Base-by-base conservation (phyloP, 2,113 vertebrate species). In the Ceyx margarethae region DNA sequence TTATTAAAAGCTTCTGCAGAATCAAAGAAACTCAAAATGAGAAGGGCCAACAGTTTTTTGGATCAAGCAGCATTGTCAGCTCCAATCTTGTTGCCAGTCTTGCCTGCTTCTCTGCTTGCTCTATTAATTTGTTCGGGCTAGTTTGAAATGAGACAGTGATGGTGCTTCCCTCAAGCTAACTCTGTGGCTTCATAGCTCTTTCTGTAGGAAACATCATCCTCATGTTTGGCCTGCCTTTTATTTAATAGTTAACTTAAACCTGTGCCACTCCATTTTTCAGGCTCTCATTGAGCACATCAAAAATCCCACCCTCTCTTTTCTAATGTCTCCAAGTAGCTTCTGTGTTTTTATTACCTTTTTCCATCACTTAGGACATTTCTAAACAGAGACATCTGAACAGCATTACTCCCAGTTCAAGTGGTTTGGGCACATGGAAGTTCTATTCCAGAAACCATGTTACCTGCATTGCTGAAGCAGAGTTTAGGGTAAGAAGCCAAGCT, bases 1-100 rank as follows among this genome's bases (percentile, higher is more conserved):
- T 95, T 96, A 91, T 95, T 95, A 90, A 96, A 95, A 95, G 73
- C 84, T 87, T 94, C 90, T 93, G 81, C 53, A 91, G 67, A 97
- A 95, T 96, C 81, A 96, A 96, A 96, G 90, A 95, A 94, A 78
- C 35, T 94, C 60, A 72, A 81, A 61, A 90, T 89, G 65, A 91
- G 91, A 96, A 96, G 58, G 74, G 77, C 85, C 86, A 91, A 87
- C 78, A 75, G 64, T 81, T 96, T 92, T 80, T 96, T 95, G 92
- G 91, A 91, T 92, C 74, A 87, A 89, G 82, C 25, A 82, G 40
- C 26, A 28, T 15, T 31, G 1, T 87, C 80, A 96, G 76, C 85
- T 90, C 61, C 79, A 90, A 72, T 74, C 82, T 90, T 82, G 23
- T 91, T 91, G 77, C 75, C 91, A 91, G 71, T 60, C 57, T 87